A percentile compares a stretch with the other conserved stretches of the same genome.
phyloP scores from a whole-genome alignment of 2,113 vertebrate genomes.

The Elephantulus edwardii region DNA sequence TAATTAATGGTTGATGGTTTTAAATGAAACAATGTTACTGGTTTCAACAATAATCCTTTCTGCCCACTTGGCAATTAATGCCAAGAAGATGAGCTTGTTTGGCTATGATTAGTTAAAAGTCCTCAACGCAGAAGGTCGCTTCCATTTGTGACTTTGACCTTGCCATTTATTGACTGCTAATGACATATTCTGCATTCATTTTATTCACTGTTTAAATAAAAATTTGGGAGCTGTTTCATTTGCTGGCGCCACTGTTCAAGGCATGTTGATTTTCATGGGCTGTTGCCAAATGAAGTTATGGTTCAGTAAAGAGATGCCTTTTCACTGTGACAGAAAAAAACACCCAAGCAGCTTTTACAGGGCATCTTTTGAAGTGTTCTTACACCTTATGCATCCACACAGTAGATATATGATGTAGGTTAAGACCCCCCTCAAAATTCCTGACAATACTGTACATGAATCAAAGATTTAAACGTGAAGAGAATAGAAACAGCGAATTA shows the following conservation, averaged over 20 bases:
- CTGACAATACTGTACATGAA: background rate
- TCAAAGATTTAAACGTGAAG: background rate
- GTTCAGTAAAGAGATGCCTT: background rate
- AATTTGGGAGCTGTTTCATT: background rate
- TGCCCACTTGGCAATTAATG: slow-evolving; percentile 12
- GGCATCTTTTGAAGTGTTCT: background rate
- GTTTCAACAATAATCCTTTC: slow-evolving; percentile 25
- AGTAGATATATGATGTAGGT: background rate
- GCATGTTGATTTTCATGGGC: background rate
- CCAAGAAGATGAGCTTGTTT: background rate
- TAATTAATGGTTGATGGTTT: slow-evolving; percentile 40
- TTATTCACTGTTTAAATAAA: slow-evolving; percentile 44
- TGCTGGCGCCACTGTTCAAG: background rate
- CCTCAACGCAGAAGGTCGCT: background rate
- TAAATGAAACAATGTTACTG: slow-evolving; percentile 33
- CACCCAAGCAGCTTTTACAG: background rate
- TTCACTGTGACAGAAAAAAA: background rate
- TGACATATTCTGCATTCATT: background rate
- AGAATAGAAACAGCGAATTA: background rate
- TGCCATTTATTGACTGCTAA: background rate
- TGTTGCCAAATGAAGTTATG: slow-evolving; percentile 2
- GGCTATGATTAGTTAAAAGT: slow-evolving; percentile 19
- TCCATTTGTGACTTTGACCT: background rate
- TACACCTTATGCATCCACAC: background rate
- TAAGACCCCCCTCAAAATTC: slow-evolving; percentile 3